Percentiles rank a stretch among this genome's conserved stretches.
These are phyloP conservation scores for Heterodera carotae DNA, from an alignment of 1,140 invertebrate genomes.

Conservation along the genomic window DNA sequence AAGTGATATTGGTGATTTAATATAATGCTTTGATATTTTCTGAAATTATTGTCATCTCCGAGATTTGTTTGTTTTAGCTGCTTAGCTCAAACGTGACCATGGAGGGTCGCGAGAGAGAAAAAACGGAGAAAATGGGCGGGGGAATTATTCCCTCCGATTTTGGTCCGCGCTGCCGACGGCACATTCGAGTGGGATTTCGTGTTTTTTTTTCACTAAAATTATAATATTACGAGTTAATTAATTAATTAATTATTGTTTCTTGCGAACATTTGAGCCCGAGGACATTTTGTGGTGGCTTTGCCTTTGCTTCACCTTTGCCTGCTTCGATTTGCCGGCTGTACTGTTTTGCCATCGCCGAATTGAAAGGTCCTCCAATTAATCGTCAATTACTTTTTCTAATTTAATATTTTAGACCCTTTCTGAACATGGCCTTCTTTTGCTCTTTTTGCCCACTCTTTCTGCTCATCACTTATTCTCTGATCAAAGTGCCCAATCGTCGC, in stretches of 20 bases:
- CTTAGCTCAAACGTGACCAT: too few species aligned
- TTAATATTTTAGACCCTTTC: constrained; percentile 6
- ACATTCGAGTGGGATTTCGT: neutral
- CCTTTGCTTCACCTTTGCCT: constrained; percentile 29
- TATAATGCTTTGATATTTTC: too few species aligned
- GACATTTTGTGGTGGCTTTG: constrained; percentile 40
- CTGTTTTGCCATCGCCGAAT: constrained; percentile 35
- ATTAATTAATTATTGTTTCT: too few species aligned
- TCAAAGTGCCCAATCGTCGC: neutral
- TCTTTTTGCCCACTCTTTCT: neutral
- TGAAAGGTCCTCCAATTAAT: too few species aligned
- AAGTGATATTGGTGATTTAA: too few species aligned
- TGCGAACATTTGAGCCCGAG: constrained; percentile 39
- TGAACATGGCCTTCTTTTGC: neutral
- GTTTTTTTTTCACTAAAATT: too few species aligned
- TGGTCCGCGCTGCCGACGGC: too few species aligned
- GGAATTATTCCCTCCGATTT: neutral
- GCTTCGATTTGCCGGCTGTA: constrained; percentile 41
- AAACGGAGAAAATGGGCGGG: neutral
- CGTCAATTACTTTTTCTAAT: constrained; percentile 34
- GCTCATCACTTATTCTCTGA: neutral
- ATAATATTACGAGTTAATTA: too few species aligned
- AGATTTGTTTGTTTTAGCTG: neutral
- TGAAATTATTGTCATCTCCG: neutral
- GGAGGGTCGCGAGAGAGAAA: neutral